Evolutionary conservation across 2,113 vertebrate genomes (phyloP), one percentile per base, ranked within the genome.

Genomic region (Accipiter cooperii): DNA sequence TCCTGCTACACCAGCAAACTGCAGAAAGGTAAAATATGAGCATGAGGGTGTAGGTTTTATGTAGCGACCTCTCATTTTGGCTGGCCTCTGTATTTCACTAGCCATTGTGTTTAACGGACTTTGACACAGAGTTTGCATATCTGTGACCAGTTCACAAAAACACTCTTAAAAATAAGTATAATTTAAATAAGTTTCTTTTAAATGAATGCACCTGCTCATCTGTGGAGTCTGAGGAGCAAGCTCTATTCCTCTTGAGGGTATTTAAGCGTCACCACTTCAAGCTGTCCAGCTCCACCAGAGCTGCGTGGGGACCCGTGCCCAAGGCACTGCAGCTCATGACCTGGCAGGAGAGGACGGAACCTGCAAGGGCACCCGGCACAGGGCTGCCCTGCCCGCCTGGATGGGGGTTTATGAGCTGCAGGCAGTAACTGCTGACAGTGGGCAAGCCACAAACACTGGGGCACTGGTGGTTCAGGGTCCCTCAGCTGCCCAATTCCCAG

Each of bases 371-470:
- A 55, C 47, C 40, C 3, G 0, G 28, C 34, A 12, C n/a, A 20
- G 49, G 29, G 33, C 33, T 58, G 55, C 17, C 46, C 12, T 16
- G 2, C 11, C 29, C 25, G 16, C 63, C 57, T 6, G 5, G 10
- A 14, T 1, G 9, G 13, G 5, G 54, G 9, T 19, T 15, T 49
- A 5, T 1, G 4, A 17, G 7, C 13, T 28, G 19, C 5, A 5
- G 34, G 29, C 47, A 44, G 52, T 31, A 18, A 4, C 34, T 34
- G 17, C 75, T 40, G 69, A 17, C 38, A 19, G 2, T 1, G 6
- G 25, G 51, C 46, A 57, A 52, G 18, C 14, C 55, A 58, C 34
- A 38, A 19, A 12, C 2, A 3, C 31, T 18, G 18, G 51, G 36
- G 36, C 33, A 31, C 58, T 17, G 29, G 5, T n/a, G n/a, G 34